Percentiles rank a stretch among this genome's conserved stretches.
Conservation (phyloP, 2,888 invertebrate species). For the Phrixothrix hirtus region DNA sequence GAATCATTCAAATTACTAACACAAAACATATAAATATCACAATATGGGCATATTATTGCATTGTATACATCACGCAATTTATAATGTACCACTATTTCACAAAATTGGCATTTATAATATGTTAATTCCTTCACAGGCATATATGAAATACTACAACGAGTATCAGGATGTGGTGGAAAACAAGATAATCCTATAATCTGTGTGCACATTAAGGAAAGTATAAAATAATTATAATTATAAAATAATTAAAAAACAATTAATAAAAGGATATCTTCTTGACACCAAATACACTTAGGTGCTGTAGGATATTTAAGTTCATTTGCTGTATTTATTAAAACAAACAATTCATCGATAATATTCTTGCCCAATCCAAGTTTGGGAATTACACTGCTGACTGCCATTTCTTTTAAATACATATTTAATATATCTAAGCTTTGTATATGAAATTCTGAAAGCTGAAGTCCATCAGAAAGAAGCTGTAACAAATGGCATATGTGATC, state of each 20-base stretch:
- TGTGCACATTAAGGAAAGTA: constrained; percentile 26
- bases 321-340: constrained; percentile 42
- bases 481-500: constrained; percentile 43
- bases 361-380: constrained; percentile 46
- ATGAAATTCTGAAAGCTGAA: constrained; percentile 42
- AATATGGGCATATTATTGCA: constrained; percentile 47
- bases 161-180: constrained; percentile 47
- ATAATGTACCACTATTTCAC: constrained; percentile 44
- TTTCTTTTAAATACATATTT: constrained; percentile 49
- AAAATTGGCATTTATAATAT: constrained; percentile 48
- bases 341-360: constrained; percentile 44
- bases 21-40: constrained; percentile 47
- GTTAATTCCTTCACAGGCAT: constrained; percentile 48
- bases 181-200: constrained; percentile 48
- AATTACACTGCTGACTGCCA: constrained; percentile 43
- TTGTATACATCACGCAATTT: constrained; percentile 41
- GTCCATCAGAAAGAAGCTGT: constrained; percentile 34
- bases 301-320: constrained; percentile 46
- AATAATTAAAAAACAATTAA: constrained; percentile 5
- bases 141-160: constrained; percentile 47
- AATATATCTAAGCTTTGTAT: constrained; percentile 46
- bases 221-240: neutral
- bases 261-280: constrained; percentile 51
- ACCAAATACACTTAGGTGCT: constrained; percentile 46
- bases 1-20: constrained; percentile 6